Base-by-base conservation (phyloP, 2,113 vertebrate genomes). In the Pogonocichla stellata region DNA sequence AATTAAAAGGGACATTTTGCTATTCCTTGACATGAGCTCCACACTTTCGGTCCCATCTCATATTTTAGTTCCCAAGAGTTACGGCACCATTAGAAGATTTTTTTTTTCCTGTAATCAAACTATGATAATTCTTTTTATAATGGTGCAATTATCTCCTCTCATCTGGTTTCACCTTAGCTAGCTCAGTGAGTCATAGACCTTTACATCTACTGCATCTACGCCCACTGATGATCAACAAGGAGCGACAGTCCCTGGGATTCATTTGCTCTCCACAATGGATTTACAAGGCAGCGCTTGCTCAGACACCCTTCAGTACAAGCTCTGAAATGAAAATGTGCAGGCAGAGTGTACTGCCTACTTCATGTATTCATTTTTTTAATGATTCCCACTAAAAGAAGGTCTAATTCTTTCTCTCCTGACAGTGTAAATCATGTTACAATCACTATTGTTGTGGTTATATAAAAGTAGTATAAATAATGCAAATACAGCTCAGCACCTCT, bases 141-240 rank as follows among this genome's bases (percentile, higher is more conserved):
- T 90, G 74, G 91, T 87, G 87, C 74, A 95, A 96, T 96, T 96
- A 97, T 91, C 96, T 94, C 20, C 70, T 94, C 81, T 90, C 72
- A 90, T 86, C 82, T 90, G 79, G 90, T 93, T 96, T 96, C 94
- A 95, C 94, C 94, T 96, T 80, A 94, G 72, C 60, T 67, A 92
- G 85, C 72, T 94, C 54, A 58, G 66, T 96, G 95, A 97, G 85
- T 96, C 95, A 96, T 78, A 96, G 75, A 86, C 79, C 94, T 95
- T 92, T 92, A 95, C 82, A 83, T 96, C 71, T 86, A 73, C 66
- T 62, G 94, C 80, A 84, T 93, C 91, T 94, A 94, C 94, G 5
- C 94, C 92, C 89, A 95, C 95, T 87, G 80, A 71, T 6, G 25
- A 94, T 86, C 94, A 96, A 93, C 96, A 96, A 91, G 77, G 77